Evolutionary conservation across 2,113 vertebrate genomes (phyloP), one percentile per base, ranked within the genome.

Genomic region (Thryonomys swinderianus): DNA sequence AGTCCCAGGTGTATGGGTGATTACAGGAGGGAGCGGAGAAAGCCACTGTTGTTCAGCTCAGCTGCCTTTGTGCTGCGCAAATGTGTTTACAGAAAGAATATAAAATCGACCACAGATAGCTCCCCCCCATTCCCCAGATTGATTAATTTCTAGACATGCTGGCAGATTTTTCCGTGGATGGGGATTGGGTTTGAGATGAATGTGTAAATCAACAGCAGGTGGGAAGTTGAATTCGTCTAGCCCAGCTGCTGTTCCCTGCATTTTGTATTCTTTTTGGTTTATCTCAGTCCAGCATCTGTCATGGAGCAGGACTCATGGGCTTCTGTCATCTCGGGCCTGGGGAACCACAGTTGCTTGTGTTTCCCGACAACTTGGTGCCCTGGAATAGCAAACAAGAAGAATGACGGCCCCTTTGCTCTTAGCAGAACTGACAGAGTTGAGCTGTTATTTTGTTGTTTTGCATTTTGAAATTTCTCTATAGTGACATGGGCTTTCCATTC

Each of bases 91-190:
- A 81, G 93, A 94, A 87, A 96, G 96, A 96, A 93, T 96, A 87
- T 96, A 98, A 96, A 97, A 96, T 90, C 42, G 48, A 90, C 94
- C 91, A 8, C 59, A 89, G 96, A 81, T 85, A 85, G 78, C 94
- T 78, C 91, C 83, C 83, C 95, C 79, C 85, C 95, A 93, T 87
- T 96, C 92, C 93, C 94, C 74, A 91, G 40, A 91, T 30, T 98
- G 97, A 97, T 98, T 97, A 96, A 96, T 96, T 97, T 98, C 94
- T 96, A 81, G 13, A 94, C 34, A 62, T 89, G 94, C 93, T 96
- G 97, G 96, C 96, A 94, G 94, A 71, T 85, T 97, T 97, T 85
- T 82, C 30, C 94, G 73, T 27, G 86, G 93, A 92, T 20, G 5
- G 94, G 92, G 59, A 91, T 67, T 12, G 32, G 80, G 86, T 79